Conservation (phyloP, 2,113 vertebrate genomes). For the human region GRCh38 chr5:40047001-40047500, state of each 20-base stretch:
- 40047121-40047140: neutral
- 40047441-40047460: too few species aligned
- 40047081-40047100: slow-evolving; percentile 10
- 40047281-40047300: neutral
- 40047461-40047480: too few species aligned
- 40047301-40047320: neutral
- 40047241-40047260: neutral
- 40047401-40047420: too few species aligned
- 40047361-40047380: too few species aligned
- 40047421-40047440: too few species aligned
- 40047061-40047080: slow-evolving; percentile 51
- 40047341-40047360: too few species aligned
- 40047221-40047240: neutral
- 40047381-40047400: too few species aligned
- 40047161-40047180: neutral
- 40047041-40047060: neutral
- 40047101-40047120: neutral
- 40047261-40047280: neutral
- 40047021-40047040: neutral
- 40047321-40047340: neutral
- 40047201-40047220: slow-evolving; percentile 20
- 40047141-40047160: slow-evolving; percentile 32
- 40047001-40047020: neutral
- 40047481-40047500: too few species aligned
- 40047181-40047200: neutral